Conservation (phyloP, 1,140 invertebrate genomes). For the Himalopsyche phryganea region DNA sequence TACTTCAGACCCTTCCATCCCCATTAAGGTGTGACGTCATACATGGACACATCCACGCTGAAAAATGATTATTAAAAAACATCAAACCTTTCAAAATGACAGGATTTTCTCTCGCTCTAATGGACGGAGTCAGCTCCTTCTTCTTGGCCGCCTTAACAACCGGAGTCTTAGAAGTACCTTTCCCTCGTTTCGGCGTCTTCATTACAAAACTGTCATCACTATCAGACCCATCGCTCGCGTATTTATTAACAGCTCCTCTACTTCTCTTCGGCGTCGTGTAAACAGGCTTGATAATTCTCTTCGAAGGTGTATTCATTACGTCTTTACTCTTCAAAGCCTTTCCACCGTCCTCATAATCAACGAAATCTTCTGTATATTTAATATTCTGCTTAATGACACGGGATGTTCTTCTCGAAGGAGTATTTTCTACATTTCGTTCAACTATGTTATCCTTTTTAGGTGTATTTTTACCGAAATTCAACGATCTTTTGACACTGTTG, state of each 20-base stretch:
- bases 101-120: constrained; percentile 42
- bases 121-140: constrained; percentile 45
- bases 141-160: constrained; percentile 40
- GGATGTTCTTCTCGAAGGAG: constrained; percentile 15
- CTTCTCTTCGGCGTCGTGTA: constrained; percentile 17
- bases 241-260: constrained; percentile 32
- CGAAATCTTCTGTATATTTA: constrained; percentile 17
- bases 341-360: not conserved
- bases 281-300: not conserved
- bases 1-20: too few species aligned
- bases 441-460: not conserved
- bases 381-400: constrained; percentile 13
- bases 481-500: constrained; percentile 8
- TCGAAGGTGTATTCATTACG: not conserved
- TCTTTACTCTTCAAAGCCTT: not conserved
- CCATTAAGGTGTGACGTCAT: too few species aligned
- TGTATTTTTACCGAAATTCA: constrained; percentile 10
- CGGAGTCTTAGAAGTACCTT: constrained; percentile 36
- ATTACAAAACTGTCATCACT: constrained; percentile 44
- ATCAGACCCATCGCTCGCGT: constrained; percentile 32
- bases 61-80: too few species aligned
- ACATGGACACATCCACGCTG: too few species aligned
- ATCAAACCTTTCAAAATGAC: constrained; percentile 37
- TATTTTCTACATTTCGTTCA: constrained; percentile 5
- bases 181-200: constrained; percentile 31